A percentile compares a stretch with the other conserved stretches of the same genome.
These are phyloP conservation scores for Panthera tigris DNA, from an alignment of 2,113 vertebrate genomes.

Conservation along the genomic window DNA sequence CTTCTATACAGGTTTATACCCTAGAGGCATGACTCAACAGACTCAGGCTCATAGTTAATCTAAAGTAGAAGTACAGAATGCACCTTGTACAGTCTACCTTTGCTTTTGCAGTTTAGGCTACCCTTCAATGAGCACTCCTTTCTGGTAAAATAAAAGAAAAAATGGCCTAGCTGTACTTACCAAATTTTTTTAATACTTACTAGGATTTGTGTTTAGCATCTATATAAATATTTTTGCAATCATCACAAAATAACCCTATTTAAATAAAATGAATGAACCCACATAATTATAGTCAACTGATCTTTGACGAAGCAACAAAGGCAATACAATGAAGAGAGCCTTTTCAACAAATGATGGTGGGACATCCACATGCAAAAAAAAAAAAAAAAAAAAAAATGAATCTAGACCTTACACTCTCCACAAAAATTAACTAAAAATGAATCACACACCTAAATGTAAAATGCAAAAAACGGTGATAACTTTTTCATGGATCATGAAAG, in stretches of 20 bases:
- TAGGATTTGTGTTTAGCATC: not conserved
- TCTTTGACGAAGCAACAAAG: not conserved
- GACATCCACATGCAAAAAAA: not conserved
- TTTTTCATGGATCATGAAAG: not conserved
- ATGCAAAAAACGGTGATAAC: not conserved
- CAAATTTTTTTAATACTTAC: not conserved
- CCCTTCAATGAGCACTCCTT: not conserved
- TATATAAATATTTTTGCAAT: not conserved
- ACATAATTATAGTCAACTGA: not conserved
- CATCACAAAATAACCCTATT: not conserved
- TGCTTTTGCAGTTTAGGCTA: constrained; percentile 1
- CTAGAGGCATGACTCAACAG: not conserved
- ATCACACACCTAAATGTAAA: not conserved
- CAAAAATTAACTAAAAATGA: not conserved
- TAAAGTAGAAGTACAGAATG: not conserved
- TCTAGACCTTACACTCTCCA: not conserved
- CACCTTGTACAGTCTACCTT: not conserved
- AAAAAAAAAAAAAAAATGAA: not conserved
- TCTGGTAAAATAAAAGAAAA: not conserved
- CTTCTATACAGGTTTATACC: not conserved
- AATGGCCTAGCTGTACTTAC: not conserved
- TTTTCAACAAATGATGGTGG: not conserved
- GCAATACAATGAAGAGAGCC: not conserved
- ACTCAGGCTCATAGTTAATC: not conserved
- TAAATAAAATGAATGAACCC: not conserved